phyloP scores from a whole-genome alignment of 2,113 vertebrate species.

The Syrrhaptes paradoxus region DNA sequence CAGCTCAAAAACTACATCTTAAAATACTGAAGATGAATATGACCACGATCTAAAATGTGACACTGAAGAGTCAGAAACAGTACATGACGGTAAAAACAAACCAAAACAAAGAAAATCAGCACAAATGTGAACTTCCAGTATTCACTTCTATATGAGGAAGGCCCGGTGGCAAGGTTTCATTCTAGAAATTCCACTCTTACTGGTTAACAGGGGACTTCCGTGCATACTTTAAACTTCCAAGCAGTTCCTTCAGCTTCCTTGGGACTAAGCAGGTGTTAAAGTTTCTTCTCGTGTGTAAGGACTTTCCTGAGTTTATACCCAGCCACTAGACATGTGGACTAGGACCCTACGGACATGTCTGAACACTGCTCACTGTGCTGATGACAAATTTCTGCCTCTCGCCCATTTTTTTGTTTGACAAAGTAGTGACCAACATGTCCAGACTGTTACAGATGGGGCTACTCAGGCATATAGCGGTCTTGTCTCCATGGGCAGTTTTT shows the following conservation, averaged over 20 bases:
- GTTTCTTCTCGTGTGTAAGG: background rate
- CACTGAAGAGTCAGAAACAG: background rate
- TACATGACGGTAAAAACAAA: background rate
- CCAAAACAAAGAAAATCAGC: background rate
- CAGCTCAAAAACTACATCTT: background rate
- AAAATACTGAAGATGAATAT: background rate
- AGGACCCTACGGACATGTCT: background rate
- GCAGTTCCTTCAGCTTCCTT: background rate
- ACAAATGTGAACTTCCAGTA: background rate
- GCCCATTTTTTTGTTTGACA: background rate
- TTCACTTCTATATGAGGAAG: background rate
- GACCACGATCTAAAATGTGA: background rate
- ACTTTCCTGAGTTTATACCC: accelerated
- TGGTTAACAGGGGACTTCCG: background rate
- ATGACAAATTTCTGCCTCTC: background rate
- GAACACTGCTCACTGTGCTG: background rate
- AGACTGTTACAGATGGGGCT: background rate
- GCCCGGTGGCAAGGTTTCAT: background rate
- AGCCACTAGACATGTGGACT: accelerated
- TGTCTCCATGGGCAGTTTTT: background rate
- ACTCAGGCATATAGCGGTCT: accelerated
- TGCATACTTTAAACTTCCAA: background rate
- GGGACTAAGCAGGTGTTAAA: background rate
- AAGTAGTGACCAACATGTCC: background rate
- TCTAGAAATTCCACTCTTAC: background rate